These are phyloP conservation scores for Carassius auratus DNA, from an alignment of 2,113 vertebrate genomes.

Conservation along the genomic window DNA sequence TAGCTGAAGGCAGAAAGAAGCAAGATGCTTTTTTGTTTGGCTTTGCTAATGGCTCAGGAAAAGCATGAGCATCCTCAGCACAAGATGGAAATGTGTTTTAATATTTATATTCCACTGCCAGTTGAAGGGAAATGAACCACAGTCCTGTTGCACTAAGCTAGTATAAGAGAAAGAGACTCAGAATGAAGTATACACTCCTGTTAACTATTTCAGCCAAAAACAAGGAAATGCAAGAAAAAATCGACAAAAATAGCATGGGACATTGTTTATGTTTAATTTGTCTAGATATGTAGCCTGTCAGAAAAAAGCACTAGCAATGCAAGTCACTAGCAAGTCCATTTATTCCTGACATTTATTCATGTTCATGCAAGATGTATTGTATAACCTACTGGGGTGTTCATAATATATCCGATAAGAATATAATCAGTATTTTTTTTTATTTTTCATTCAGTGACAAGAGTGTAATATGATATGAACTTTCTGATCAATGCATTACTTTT, in stretches of 20 bases:
- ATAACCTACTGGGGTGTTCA: background rate
- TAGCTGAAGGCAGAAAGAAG: background rate
- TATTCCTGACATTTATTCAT: background rate
- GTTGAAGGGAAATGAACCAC: background rate
- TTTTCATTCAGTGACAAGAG: background rate
- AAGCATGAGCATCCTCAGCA: background rate
- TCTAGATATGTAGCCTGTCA: background rate
- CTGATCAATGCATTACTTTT: background rate
- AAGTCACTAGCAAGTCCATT: background rate
- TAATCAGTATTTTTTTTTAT: background rate
- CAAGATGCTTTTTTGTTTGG: background rate
- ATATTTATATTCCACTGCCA: background rate
- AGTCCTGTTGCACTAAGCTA: background rate
- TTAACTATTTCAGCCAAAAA: background rate
- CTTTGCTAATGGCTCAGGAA: conserved; percentile 4
- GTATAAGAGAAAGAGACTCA: background rate
- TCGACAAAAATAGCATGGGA: too few relatives aligned
- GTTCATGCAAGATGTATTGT: background rate
- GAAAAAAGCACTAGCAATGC: background rate
- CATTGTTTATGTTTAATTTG: background rate
- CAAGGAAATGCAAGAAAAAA: background rate
- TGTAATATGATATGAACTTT: background rate
- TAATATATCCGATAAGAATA: background rate
- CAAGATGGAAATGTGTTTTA: conserved; percentile 12
- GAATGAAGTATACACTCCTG: background rate